Conservation (phyloP, 2,113 vertebrate genomes). For the Fregata magnificens region DNA sequence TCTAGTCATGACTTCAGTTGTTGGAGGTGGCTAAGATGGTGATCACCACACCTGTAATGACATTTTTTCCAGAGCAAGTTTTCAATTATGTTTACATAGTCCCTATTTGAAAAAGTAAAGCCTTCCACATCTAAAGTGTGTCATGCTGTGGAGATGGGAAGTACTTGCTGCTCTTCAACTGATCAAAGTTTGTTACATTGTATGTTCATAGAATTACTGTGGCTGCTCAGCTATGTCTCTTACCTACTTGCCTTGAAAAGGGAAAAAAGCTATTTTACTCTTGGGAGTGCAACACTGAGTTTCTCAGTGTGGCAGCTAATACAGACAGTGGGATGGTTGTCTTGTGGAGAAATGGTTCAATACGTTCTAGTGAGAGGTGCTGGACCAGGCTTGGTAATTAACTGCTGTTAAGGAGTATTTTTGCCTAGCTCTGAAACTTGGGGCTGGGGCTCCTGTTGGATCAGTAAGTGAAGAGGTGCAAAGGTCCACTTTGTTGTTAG, state of each 20-base stretch:
- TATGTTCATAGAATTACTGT: background rate
- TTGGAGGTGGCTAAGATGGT: background rate
- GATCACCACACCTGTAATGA: background rate
- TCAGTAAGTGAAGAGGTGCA: background rate
- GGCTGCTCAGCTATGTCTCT: background rate
- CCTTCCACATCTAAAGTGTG: background rate
- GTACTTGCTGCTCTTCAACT: background rate
- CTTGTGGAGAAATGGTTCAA: background rate
- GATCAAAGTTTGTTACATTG: background rate
- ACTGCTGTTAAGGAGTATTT: background rate
- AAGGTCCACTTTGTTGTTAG: background rate
- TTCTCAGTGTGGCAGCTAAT: background rate
- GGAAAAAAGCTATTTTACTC: background rate
- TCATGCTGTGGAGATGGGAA: background rate
- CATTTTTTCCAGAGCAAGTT: background rate
- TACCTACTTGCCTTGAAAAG: background rate
- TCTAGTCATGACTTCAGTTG: background rate
- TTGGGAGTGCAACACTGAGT: background rate
- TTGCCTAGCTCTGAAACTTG: background rate
- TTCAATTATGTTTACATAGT: background rate
- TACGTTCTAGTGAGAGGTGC: background rate
- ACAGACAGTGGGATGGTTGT: background rate
- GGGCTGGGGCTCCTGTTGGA: background rate
- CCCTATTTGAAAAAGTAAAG: background rate
- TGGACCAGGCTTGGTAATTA: background rate